phyloP scores from a whole-genome alignment of 2,797 vertebrate genomes.

The Clarias fuscus region DNA sequence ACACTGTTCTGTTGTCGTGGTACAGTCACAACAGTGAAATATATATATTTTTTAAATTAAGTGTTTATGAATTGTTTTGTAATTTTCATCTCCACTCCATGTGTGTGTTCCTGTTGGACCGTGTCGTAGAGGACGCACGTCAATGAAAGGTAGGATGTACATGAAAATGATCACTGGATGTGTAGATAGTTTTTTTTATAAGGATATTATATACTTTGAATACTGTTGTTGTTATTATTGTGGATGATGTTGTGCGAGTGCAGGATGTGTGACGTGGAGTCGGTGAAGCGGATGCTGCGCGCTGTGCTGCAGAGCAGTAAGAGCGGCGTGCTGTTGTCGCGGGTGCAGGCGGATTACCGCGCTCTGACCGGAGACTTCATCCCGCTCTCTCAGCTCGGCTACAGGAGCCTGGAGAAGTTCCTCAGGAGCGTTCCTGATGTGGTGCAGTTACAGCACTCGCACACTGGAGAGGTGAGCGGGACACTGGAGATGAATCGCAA shows the following conservation, averaged over 20 bases:
- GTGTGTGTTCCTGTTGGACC: too few relatives aligned
- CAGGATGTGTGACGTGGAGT: slow-evolving; percentile 82
- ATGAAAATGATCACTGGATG: too few relatives aligned
- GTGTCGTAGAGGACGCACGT: too few relatives aligned
- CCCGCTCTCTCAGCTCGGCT: slow-evolving; percentile 80
- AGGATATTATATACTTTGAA: neutral
- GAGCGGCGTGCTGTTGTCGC: slow-evolving; percentile 74
- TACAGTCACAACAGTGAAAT: too few relatives aligned
- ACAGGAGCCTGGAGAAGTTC: slow-evolving; percentile 78
- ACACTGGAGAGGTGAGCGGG: slow-evolving; percentile 80
- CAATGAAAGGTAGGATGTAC: neutral
- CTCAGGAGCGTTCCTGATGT: slow-evolving; percentile 83
- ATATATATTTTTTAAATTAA: too few relatives aligned
- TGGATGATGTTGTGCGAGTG: slow-evolving; percentile 20
- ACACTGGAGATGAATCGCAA: neutral
- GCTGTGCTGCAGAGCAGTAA: slow-evolving; percentile 89
- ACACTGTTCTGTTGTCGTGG: too few relatives aligned
- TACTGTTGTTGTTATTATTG: neutral
- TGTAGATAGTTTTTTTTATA: neutral
- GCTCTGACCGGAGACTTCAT: slow-evolving; percentile 86
- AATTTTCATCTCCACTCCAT: too few relatives aligned
- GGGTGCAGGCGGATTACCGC: slow-evolving; percentile 80
- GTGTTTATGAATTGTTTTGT: too few relatives aligned
- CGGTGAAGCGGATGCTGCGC: slow-evolving; percentile 83
- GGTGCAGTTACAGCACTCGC: slow-evolving; percentile 75